phyloP scores from a whole-genome alignment of 1,140 invertebrate genomes.

The Ceratoteleas bidentatus region DNA sequence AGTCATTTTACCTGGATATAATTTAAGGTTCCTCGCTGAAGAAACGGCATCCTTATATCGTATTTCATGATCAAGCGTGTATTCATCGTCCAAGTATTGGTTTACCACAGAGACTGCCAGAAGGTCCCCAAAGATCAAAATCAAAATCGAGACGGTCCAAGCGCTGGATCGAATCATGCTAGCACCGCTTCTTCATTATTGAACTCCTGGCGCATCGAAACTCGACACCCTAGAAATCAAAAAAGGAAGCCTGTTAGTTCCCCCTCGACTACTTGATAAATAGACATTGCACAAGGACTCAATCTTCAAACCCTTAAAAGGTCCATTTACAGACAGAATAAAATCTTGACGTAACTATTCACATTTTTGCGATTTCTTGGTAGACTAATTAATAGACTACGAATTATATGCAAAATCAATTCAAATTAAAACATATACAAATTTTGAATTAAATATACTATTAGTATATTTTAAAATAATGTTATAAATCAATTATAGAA shows the following conservation, averaged over 20 bases:
- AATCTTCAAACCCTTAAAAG: too few species aligned
- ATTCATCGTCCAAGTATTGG: conserved; percentile 73
- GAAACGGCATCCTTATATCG: conserved; percentile 72
- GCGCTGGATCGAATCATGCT: conserved; percentile 72
- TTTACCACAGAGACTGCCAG: conserved; percentile 74
- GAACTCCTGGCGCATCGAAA: conserved; percentile 44
- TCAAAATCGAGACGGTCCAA: conserved; percentile 64
- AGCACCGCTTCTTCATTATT: conserved; percentile 71
- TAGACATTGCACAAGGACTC: too few species aligned
- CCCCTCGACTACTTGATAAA: not conserved
- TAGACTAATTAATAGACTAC: not conserved
- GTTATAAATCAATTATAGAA: too few species aligned
- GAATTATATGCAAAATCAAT: not conserved
- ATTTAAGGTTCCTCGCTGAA: conserved; percentile 71
- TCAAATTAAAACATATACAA: too few species aligned
- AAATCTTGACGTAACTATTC: too few species aligned
- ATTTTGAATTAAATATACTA: too few species aligned
- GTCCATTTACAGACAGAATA: not conserved
- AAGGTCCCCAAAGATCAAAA: conserved; percentile 69
- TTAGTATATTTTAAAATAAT: too few species aligned
- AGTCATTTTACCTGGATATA: conserved; percentile 71
- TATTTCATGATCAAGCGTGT: conserved; percentile 75
- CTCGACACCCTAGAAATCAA: conserved; percentile 38
- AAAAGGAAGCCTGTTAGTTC: conserved; percentile 5
- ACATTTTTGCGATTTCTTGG: too few species aligned